These are phyloP conservation scores for Epinephelus lanceolatus DNA, from an alignment of 2,113 vertebrate species.

Conservation along the genomic window DNA sequence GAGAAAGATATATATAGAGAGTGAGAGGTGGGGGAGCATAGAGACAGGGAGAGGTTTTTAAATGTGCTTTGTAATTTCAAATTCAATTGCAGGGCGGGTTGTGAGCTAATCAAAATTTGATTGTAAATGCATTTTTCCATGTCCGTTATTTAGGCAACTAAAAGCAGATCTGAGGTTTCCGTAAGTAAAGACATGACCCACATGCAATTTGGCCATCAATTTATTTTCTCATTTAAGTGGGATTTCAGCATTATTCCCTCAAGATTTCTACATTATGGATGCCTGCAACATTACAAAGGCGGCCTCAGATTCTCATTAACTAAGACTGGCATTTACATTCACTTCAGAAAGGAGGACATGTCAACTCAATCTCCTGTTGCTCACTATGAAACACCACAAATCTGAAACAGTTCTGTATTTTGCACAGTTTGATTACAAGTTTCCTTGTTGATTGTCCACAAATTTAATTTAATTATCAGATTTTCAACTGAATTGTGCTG, in stretches of 20 bases:
- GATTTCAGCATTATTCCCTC: conserved; percentile 81
- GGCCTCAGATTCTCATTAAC: conserved; percentile 79
- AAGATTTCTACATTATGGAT: conserved; percentile 72
- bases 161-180: conserved; percentile 70
- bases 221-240: conserved; percentile 82
- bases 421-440: conserved; percentile 1
- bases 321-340: conserved; percentile 74
- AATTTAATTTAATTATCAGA: neutral
- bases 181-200: conserved; percentile 77
- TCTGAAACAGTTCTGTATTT: neutral
- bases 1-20: conserved; percentile 16
- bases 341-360: conserved; percentile 59
- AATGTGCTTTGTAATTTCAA: conserved; percentile 52
- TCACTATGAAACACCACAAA: conserved; percentile 16
- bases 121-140: conserved; percentile 32
- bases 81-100: conserved; percentile 21
- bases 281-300: conserved; percentile 68
- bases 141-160: conserved; percentile 56
- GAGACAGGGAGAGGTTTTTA: conserved; percentile 29
- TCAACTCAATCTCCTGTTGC: conserved; percentile 23
- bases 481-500: neutral
- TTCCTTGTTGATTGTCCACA: neutral
- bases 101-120: conserved; percentile 31
- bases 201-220: conserved; percentile 80
- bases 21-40: neutral